phyloP scores from a whole-genome alignment of 2,797 vertebrate species.

The Darevskia nairensis region DNA sequence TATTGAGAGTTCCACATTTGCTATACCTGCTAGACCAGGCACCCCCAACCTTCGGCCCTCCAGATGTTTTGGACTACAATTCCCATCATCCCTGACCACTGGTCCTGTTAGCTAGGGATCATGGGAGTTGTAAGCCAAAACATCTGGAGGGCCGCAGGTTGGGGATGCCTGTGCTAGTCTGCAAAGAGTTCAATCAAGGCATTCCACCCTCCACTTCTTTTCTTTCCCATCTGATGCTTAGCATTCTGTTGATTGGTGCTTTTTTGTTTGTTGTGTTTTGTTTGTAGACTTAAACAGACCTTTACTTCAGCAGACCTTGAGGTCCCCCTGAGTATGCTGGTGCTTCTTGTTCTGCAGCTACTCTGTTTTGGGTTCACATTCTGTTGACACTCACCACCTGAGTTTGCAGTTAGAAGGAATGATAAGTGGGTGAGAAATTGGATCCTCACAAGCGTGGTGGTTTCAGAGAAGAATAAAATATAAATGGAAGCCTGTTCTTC shows the following conservation, averaged over 20 bases:
- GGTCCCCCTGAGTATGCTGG: background rate
- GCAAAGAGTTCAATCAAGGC: background rate
- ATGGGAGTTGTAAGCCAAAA: too few relatives aligned
- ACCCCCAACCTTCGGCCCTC: too few relatives aligned
- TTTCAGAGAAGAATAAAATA: background rate
- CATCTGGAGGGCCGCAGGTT: too few relatives aligned
- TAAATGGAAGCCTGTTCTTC: background rate
- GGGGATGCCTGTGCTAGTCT: background rate
- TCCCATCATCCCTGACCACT: too few relatives aligned
- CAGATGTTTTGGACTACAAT: too few relatives aligned
- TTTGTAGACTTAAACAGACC: too few relatives aligned
- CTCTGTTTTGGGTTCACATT: background rate
- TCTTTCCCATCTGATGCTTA: background rate
- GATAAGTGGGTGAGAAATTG: background rate
- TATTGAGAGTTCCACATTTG: too few relatives aligned
- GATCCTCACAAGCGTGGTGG: background rate
- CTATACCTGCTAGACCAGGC: too few relatives aligned
- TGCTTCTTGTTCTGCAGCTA: background rate
- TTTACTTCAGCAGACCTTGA: background rate
- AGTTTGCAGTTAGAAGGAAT: too few relatives aligned
- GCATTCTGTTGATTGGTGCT: too few relatives aligned
- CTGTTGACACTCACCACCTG: background rate
- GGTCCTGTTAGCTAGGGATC: too few relatives aligned
- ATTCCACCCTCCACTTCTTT: background rate
- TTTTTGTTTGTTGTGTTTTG: background rate